Conservation (phyloP, 2,888 invertebrate genomes). For the Pachycephus smyrnensis region DNA sequence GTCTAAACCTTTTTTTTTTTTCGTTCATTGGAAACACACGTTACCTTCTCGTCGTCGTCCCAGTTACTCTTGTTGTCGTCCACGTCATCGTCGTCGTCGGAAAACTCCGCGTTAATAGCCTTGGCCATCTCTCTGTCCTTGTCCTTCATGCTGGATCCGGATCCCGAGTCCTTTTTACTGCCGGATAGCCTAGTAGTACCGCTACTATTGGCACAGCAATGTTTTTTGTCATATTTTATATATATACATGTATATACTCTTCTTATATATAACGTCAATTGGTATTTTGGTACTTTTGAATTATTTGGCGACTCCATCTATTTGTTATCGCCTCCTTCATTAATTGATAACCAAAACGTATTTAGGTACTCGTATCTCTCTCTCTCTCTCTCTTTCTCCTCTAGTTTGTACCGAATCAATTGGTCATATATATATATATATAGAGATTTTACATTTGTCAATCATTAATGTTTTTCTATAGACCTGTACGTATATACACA, state of each 20-base stretch:
- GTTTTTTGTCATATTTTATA: conserved; percentile 26
- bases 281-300: conserved; percentile 29
- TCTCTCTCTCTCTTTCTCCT: background rate
- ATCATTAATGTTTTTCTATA: background rate
- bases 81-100: conserved; percentile 61
- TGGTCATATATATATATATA: background rate
- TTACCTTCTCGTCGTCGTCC: conserved; percentile 63
- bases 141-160: conserved; percentile 61
- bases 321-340: background rate
- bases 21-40: background rate
- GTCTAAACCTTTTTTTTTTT: background rate
- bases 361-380: background rate
- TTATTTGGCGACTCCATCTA: background rate
- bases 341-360: background rate
- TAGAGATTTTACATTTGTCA: background rate
- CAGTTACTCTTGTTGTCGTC: conserved; percentile 60
- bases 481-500: too few relatives aligned
- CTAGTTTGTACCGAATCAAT: background rate
- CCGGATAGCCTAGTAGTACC: conserved; percentile 64
- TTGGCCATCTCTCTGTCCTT: conserved; percentile 65
- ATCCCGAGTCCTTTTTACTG: conserved; percentile 64
- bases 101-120: conserved; percentile 64
- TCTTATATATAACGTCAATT: conserved; percentile 11
- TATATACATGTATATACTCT: background rate
- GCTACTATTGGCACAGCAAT: conserved; percentile 65